Percentiles rank a stretch among this genome's conserved stretches.
Conservation (phyloP, 2,113 vertebrate species). For the Pheucticus melanocephalus region DNA sequence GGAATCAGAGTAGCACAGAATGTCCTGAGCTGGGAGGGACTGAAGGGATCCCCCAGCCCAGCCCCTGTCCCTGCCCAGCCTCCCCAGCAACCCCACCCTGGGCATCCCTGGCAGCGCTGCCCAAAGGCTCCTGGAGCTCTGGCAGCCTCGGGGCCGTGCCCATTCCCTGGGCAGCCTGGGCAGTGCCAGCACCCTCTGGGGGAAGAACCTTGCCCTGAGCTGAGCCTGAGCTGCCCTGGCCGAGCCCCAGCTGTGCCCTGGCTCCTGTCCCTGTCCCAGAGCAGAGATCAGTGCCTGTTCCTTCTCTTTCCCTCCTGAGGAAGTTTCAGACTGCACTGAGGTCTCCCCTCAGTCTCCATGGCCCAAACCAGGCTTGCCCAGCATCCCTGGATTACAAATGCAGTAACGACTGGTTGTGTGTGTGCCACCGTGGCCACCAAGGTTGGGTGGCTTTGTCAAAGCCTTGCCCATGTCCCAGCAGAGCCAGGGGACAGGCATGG, state of each 20-base stretch:
- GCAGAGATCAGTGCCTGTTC: not conserved
- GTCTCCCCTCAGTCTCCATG: not conserved
- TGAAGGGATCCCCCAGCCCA: not conserved
- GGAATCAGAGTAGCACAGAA: too few relatives aligned
- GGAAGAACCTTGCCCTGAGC: not conserved
- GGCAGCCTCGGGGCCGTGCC: not conserved
- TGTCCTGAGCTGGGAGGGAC: too few relatives aligned
- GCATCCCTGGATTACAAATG: not conserved
- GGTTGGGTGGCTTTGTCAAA: not conserved
- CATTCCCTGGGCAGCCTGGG: not conserved
- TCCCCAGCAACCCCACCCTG: not conserved
- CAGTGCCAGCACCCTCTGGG: not conserved
- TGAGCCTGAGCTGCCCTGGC: not conserved
- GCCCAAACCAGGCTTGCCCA: rapidly evolving
- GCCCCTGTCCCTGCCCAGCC: not conserved
- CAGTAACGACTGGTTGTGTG: not conserved
- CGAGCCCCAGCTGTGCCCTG: not conserved
- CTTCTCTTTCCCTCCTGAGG: not conserved
- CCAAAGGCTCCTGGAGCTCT: not conserved
- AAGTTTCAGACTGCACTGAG: not conserved
- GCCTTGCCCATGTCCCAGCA: rapidly evolving
- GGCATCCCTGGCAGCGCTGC: not conserved
- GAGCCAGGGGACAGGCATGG: rapidly evolving
- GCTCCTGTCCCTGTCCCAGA: not conserved
- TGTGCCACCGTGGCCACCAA: rapidly evolving